Evolutionary conservation across 2,797 vertebrate genomes (phyloP).

Genomic region (Yasuhikotakia modesta): DNA sequence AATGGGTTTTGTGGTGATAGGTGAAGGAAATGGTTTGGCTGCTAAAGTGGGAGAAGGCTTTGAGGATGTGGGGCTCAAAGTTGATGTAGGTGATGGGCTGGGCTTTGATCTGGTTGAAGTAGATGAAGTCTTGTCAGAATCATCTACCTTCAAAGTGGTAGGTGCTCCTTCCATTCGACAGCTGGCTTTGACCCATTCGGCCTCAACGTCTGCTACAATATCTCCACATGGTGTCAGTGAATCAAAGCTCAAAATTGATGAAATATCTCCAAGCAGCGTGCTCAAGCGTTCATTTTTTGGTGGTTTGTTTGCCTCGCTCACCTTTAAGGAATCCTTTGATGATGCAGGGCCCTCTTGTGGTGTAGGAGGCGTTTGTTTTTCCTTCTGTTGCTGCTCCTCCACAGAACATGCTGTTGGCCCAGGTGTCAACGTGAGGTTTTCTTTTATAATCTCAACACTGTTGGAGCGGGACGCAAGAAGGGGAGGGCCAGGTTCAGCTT

Average conservation of each 20-base stretch:
- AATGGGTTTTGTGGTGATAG: slow-evolving; percentile 35
- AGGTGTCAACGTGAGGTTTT: slow-evolving; percentile 79
- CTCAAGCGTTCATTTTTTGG: slow-evolving; percentile 85
- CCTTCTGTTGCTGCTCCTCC: slow-evolving; percentile 60
- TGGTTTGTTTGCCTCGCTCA: slow-evolving; percentile 54
- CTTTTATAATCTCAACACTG: slow-evolving; percentile 83
- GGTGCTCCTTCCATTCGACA: slow-evolving; percentile 60
- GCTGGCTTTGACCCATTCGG: slow-evolving; percentile 84
- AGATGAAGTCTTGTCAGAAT: slow-evolving; percentile 52
- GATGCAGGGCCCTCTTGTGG: slow-evolving; percentile 50
- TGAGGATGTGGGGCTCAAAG: slow-evolving; percentile 43
- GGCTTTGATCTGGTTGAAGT: slow-evolving; percentile 62
- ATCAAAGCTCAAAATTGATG: slow-evolving; percentile 98
- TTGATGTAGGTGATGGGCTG: slow-evolving; percentile 53
- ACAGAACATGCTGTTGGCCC: slow-evolving; percentile 68
- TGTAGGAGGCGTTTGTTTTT: slow-evolving; percentile 21
- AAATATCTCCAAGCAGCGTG: slow-evolving; percentile 95
- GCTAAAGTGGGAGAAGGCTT: slow-evolving; percentile 57
- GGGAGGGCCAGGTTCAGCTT: slow-evolving; percentile 76
- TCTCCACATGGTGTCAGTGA: slow-evolving; percentile 92
- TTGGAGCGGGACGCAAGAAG: slow-evolving; percentile 78
- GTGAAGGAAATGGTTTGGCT: slow-evolving; percentile 30
- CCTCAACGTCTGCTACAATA: slow-evolving; percentile 93
- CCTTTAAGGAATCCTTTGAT: slow-evolving; percentile 62
- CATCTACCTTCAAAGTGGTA: slow-evolving; percentile 30